These are phyloP conservation scores for Apeltes quadracus DNA, from an alignment of 2,113 vertebrate genomes.

Conservation along the genomic window DNA sequence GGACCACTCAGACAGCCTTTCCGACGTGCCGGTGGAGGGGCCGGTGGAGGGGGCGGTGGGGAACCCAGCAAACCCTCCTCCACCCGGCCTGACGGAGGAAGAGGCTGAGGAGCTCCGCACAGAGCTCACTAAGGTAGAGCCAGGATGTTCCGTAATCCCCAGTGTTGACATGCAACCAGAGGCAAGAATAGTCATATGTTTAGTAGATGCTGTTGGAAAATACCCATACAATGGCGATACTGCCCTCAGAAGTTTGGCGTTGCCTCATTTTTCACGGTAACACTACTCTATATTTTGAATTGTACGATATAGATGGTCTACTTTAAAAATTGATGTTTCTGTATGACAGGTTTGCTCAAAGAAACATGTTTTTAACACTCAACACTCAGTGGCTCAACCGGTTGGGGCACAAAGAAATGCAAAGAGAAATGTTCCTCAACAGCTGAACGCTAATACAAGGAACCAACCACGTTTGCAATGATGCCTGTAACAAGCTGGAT, in stretches of 20 bases:
- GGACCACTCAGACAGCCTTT: slow-evolving; percentile 78
- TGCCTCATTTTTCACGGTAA: neutral
- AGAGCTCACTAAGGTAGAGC: slow-evolving; percentile 88
- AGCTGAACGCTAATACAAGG: neutral
- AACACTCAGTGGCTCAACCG: no score
- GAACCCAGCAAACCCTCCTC: slow-evolving; percentile 59
- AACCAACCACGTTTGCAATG: neutral
- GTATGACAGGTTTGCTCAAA: no score
- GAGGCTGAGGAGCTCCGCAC: slow-evolving; percentile 89
- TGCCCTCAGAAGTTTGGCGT: neutral
- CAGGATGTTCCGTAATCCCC: neutral
- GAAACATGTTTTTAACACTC: no score
- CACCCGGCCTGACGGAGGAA: slow-evolving; percentile 85
- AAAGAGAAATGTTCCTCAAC: neutral
- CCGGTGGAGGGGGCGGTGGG: slow-evolving; percentile 64
- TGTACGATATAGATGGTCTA: no score
- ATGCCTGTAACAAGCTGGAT: neutral
- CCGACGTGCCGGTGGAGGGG: slow-evolving; percentile 84
- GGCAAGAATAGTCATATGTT: neutral
- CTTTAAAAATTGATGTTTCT: no score
- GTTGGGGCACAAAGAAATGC: no score
- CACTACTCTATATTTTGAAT: neutral
- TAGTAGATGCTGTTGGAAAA: neutral
- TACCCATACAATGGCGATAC: neutral
- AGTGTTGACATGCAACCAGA: neutral